phyloP scores from a whole-genome alignment of 1,140 invertebrate genomes.

The Mercenaria mercenaria region DNA sequence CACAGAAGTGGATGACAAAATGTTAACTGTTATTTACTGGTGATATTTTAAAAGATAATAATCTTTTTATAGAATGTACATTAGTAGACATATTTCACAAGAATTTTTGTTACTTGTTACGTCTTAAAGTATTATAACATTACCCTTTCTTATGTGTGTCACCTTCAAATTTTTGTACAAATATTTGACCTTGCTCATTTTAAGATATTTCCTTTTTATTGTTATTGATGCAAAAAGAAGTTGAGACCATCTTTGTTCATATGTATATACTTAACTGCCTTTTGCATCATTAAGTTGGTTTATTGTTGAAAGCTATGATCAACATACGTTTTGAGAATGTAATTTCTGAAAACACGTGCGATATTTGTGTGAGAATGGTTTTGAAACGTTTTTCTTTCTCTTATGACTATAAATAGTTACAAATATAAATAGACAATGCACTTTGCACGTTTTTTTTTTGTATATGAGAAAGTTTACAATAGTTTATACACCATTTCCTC shows the following conservation, averaged over 20 bases:
- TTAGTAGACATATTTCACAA: constrained; percentile 10
- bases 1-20: not conserved
- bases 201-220: not conserved
- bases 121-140: constrained; percentile 35
- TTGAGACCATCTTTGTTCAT: not conserved
- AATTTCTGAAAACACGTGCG: not conserved
- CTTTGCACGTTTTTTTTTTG: constrained; percentile 3
- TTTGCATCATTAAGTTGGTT: not conserved
- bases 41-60: constrained; percentile 7
- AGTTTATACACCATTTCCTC: constrained; percentile 14
- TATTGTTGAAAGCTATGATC: not conserved
- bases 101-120: constrained; percentile 36
- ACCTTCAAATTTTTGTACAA: constrained; percentile 37
- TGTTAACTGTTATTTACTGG: constrained; percentile 13
- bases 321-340: not conserved
- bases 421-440: constrained; percentile 32
- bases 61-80: not conserved
- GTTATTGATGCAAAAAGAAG: not conserved
- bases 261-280: not conserved
- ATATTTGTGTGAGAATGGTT: constrained; percentile 3
- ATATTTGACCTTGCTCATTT: constrained; percentile 37
- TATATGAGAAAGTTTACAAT: not conserved
- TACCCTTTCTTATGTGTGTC: constrained; percentile 30
- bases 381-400: not conserved
- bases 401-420: not conserved